Conservation (phyloP, 1,140 invertebrate genomes). For the Physella acuta region DNA sequence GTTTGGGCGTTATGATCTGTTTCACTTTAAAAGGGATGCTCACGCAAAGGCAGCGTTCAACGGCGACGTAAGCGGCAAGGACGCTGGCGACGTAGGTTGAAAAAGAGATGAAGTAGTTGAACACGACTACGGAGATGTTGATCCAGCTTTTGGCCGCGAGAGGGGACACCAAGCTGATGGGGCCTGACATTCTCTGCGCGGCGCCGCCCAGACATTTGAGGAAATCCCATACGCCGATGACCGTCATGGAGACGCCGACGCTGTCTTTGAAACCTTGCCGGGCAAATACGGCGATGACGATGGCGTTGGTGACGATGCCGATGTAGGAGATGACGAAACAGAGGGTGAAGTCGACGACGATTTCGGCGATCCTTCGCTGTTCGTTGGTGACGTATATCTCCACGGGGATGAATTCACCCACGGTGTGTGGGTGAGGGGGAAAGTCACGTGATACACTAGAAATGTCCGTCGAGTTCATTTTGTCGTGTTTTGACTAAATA, state of each 20-base stretch:
- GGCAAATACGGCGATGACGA: conserved; percentile 2
- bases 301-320: conserved; percentile 3
- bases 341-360: not conserved
- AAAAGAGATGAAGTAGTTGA: conserved; percentile 1
- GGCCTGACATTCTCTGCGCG: not conserved
- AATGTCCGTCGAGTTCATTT: too few relatives aligned
- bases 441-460: too few relatives aligned
- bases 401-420: not conserved
- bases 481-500: too few relatives aligned
- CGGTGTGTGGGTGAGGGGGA: not conserved
- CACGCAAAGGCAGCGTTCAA: too few relatives aligned
- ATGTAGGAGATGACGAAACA: not conserved
- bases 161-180: not conserved
- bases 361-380: not conserved
- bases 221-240: conserved; percentile 11
- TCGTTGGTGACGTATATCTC: not conserved
- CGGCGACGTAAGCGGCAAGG: conserved; percentile 8
- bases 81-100: too few relatives aligned
- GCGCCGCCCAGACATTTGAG: not conserved
- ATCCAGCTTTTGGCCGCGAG: not conserved
- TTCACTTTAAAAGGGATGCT: too few relatives aligned
- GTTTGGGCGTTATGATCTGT: conserved; percentile 11
- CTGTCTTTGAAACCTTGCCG: conserved; percentile 13
- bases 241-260: conserved; percentile 2
- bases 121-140: not conserved